Conservation (phyloP, 2,888 invertebrate genomes). For the Plagiodera versicolora region DNA sequence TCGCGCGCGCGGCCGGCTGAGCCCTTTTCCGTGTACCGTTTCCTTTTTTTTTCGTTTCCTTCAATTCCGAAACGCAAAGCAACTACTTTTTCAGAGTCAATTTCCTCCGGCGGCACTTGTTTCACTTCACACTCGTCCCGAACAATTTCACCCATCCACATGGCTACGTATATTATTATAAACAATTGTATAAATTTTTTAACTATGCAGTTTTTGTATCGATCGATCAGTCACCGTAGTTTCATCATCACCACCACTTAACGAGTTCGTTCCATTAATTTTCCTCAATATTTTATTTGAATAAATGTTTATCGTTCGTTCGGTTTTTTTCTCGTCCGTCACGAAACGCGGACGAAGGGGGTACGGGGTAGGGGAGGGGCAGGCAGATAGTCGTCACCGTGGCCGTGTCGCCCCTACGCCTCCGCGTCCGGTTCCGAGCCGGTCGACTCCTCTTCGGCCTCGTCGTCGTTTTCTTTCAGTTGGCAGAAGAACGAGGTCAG, state of each 20-base stretch:
- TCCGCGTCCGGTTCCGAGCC: slow-evolving; percentile 13
- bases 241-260: slow-evolving; percentile 12
- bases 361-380: too few species aligned
- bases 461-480: slow-evolving; percentile 69
- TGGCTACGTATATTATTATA: slow-evolving; percentile 52
- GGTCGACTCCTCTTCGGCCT: slow-evolving; percentile 54
- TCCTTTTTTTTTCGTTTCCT: slow-evolving; percentile 6
- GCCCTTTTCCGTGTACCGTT: too few species aligned
- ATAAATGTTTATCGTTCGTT: too few species aligned
- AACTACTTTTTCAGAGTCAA: slow-evolving; percentile 2
- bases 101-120: not conserved
- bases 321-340: too few species aligned
- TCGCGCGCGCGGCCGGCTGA: slow-evolving; percentile 38
- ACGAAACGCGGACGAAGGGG: too few species aligned
- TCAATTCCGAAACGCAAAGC: too few species aligned
- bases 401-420: slow-evolving; percentile 20
- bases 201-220: slow-evolving; percentile 42
- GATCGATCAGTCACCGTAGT: slow-evolving; percentile 15
- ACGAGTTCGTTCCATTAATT: slow-evolving; percentile 32
- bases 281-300: too few species aligned
- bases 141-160: too few species aligned
- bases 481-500: slow-evolving; percentile 73
- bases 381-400: too few species aligned
- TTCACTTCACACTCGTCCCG: slow-evolving; percentile 36
- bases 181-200: slow-evolving; percentile 55